Base-by-base conservation (phyloP, 2,797 vertebrate species). In the Oryzias dopingdopingensis region DNA sequence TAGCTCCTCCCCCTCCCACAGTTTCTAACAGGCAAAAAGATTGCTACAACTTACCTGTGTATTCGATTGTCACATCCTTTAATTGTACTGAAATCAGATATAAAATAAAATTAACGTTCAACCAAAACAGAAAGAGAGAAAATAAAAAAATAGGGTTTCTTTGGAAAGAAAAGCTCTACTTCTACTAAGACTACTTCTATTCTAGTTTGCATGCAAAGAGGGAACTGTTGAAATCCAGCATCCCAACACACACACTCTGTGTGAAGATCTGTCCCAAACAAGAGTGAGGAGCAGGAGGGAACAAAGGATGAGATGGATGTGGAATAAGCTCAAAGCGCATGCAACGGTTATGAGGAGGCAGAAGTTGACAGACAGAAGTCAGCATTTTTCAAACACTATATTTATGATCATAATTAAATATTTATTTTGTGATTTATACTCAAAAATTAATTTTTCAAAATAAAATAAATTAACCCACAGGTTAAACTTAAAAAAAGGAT, bases 31-130 rank as follows among this genome's bases (percentile, higher is more conserved):
- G 82, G 53, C 76, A 87, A 86, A 62, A 84, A 88, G 76, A 82
- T 79, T 50, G 56, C 87, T 83, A 83, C 59, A 57, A 90, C 92
- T 92, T 89, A 93, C 92, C 92, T 91, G 72, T 75, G 84, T 88
- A 90, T 84, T 88, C 83, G 84, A 88, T 76, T 83, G 63, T 86
- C 84, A 90, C 85, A 70, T 90, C 90, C 73, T 75, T 88, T 89
- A 70, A 65, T 29, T 29, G 26, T 89, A 92, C 92, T 93, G 92
- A 90, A 93, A 93, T 91, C 86, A 92, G 88, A 93, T 84, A 92
- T 86, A 65, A 91, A 88, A 84, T 85, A 53, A 89, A 80, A 91
- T 87, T 88, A 90, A 90, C 78, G 67, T 80, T 71, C 72, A 86
- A 86, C 66, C 68, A 50, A 84, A 70, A 73, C 49, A 57, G 62